These are phyloP conservation scores for Aleiodes testaceus DNA, from an alignment of 2,888 invertebrate species.

Conservation along the genomic window DNA sequence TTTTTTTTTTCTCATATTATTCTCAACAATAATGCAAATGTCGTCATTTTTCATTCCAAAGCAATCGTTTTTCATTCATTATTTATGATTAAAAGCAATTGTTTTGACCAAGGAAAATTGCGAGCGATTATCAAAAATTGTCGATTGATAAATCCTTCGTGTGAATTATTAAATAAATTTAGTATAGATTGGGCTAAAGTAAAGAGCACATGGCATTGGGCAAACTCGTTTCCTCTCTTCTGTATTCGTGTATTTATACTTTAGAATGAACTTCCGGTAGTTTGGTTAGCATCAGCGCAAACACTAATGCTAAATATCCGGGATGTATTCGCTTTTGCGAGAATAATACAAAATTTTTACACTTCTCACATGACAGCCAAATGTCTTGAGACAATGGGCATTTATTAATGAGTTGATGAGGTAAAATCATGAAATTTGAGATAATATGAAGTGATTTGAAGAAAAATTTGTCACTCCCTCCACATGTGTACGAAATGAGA, in stretches of 20 bases:
- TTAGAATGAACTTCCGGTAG: constrained; percentile 34
- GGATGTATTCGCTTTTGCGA: constrained; percentile 3
- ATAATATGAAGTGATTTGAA: background rate
- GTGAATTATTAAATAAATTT: constrained; percentile 21
- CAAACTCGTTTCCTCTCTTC: constrained; percentile 6
- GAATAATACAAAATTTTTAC: background rate
- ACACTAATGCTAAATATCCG: constrained; percentile 27
- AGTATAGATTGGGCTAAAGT: background rate
- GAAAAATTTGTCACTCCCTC: constrained; percentile 15
- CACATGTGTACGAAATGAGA: constrained; percentile 10
- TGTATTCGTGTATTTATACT: constrained; percentile 28
- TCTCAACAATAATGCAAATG: constrained; percentile 14
- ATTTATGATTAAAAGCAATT: too few species aligned
- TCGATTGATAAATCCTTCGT: constrained; percentile 5
- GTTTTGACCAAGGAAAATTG: background rate
- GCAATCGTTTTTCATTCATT: too few species aligned
- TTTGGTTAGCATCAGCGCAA: constrained; percentile 29
- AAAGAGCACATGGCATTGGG: constrained; percentile 9
- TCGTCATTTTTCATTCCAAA: constrained; percentile 18
- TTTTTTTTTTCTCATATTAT: constrained; percentile 2
- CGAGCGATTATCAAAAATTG: background rate
- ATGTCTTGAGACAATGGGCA: too few species aligned
- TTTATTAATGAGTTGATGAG: background rate
- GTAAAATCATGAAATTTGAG: background rate
- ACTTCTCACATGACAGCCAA: too few species aligned